Evolutionary conservation across 2,113 vertebrate species (phyloP).

Genomic region (Pheucticus melanocephalus): DNA sequence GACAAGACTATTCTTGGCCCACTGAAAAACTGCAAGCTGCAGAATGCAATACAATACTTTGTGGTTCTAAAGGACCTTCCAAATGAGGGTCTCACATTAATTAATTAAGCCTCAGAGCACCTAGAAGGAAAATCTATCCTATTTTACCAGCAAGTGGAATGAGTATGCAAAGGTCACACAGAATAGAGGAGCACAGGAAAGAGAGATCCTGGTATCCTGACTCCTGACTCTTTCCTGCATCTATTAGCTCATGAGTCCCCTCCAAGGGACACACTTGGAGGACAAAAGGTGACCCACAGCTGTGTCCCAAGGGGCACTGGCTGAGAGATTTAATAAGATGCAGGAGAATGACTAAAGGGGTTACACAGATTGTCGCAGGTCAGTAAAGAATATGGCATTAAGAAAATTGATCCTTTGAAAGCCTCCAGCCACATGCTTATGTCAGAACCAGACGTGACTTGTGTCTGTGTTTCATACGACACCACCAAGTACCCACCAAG

Average conservation of each 20-base stretch:
- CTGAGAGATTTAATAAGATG: neutral
- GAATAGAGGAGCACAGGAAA: conserved; percentile 28
- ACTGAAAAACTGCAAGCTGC: neutral
- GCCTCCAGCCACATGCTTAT: neutral
- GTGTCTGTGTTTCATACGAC: conserved; percentile 48
- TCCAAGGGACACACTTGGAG: neutral
- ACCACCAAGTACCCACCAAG: conserved; percentile 20
- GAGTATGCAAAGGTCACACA: conserved; percentile 37
- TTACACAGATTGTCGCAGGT: conserved; percentile 21
- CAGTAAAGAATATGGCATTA: conserved; percentile 43
- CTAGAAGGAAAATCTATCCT: conserved; percentile 65
- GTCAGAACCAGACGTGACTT: conserved; percentile 43
- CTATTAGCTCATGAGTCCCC: neutral
- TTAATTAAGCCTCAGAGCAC: conserved; percentile 53
- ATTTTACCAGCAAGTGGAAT: conserved; percentile 50
- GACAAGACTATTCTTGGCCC: neutral
- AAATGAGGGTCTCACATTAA: conserved; percentile 63
- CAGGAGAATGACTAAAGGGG: neutral
- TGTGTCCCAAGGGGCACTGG: fast-evolving
- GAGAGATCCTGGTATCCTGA: conserved; percentile 13
- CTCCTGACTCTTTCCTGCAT: conserved; percentile 27
- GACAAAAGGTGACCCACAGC: neutral
- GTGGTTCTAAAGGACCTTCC: conserved; percentile 45
- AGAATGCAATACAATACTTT: conserved; percentile 48
- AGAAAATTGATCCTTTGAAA: conserved; percentile 40